phyloP scores from a whole-genome alignment of 2,113 vertebrate genomes.

The Corvus moneduloides region DNA sequence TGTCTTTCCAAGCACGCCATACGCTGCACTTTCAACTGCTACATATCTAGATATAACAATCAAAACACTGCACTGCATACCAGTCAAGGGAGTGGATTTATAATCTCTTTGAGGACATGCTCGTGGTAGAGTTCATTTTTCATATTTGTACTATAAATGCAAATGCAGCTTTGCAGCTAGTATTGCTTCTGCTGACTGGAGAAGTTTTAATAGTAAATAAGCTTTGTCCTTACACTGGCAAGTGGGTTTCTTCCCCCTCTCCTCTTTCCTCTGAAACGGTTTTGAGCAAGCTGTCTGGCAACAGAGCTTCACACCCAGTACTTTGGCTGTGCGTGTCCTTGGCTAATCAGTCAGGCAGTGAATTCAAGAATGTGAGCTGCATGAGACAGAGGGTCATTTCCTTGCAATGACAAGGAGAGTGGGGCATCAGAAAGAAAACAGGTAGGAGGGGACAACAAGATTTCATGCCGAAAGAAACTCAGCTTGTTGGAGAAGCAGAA shows the following conservation, averaged over 20 bases:
- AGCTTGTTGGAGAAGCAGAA: not conserved
- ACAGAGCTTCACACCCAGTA: not conserved
- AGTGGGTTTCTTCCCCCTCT: conserved; percentile 33
- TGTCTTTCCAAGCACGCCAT: not conserved
- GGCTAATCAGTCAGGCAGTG: conserved; percentile 31
- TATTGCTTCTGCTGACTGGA: conserved; percentile 69
- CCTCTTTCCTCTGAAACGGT: not conserved
- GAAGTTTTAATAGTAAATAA: conserved; percentile 72
- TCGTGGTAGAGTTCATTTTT: conserved; percentile 69
- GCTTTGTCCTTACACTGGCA: conserved; percentile 65
- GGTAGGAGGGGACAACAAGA: not conserved
- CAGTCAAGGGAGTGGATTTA: conserved; percentile 70
- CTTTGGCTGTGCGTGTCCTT: not conserved
- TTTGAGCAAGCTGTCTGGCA: conserved; percentile 40
- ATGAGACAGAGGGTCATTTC: not conserved
- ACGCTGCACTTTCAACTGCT: conserved; percentile 16
- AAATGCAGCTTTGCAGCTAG: conserved; percentile 67
- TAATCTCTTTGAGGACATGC: conserved; percentile 69
- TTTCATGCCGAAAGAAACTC: not conserved
- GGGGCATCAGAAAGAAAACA: not conserved
- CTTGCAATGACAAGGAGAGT: not conserved
- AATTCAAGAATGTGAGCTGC: conserved; percentile 35
- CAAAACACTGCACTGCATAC: conserved; percentile 31
- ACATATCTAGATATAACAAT: conserved; percentile 42
- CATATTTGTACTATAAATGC: conserved; percentile 79